phyloP scores from a whole-genome alignment of 2,113 vertebrate species.

The Silurus asotus region DNA sequence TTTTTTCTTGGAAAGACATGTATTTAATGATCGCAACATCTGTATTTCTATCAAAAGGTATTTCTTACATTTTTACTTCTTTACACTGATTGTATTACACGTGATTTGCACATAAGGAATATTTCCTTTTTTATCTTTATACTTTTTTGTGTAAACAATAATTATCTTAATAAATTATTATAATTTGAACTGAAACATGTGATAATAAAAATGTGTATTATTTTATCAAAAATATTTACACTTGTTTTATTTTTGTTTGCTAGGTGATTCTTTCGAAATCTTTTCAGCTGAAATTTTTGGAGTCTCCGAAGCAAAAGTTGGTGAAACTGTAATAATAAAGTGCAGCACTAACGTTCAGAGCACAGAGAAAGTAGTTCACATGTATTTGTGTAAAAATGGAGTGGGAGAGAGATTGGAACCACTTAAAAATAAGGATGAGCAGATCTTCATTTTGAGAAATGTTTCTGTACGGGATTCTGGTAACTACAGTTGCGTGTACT shows the following conservation, averaged over 20 bases:
- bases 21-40: neutral
- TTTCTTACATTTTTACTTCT: neutral
- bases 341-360: neutral
- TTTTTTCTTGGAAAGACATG: neutral
- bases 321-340: neutral
- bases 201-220: too few relatives aligned
- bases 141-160: neutral
- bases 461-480: too few relatives aligned
- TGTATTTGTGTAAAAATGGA: conserved; percentile 27
- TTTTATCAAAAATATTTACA: too few relatives aligned
- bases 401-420: neutral
- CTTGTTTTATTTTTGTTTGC: neutral
- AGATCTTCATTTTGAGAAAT: too few relatives aligned
- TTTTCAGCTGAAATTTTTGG: neutral
- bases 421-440: neutral
- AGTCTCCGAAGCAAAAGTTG: neutral
- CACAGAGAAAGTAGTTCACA: neutral
- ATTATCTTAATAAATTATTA: neutral
- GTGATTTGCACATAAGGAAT: neutral
- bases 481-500: too few relatives aligned
- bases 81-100: neutral
- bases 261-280: neutral
- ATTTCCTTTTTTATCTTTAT: neutral
- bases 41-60: neutral
- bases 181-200: neutral